phyloP scores from a whole-genome alignment of 2,888 invertebrate genomes.

The Diaprepes abbreviatus region DNA sequence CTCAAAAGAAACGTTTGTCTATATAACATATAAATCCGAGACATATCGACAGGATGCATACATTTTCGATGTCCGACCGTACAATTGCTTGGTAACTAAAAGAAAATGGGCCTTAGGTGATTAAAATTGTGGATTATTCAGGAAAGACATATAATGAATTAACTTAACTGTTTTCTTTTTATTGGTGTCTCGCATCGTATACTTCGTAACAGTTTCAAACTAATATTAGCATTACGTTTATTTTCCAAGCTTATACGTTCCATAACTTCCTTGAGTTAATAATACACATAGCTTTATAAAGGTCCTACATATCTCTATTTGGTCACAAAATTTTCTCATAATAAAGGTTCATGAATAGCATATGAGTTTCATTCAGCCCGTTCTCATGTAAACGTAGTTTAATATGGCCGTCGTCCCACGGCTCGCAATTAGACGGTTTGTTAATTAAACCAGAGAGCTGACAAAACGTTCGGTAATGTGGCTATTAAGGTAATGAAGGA shows the following conservation, averaged over 20 bases:
- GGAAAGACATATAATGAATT: too few relatives aligned
- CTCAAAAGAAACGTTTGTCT: too few relatives aligned
- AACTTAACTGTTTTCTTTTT: neutral
- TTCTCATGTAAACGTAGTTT: constrained; percentile 40
- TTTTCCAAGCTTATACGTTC: too few relatives aligned
- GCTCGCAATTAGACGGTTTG: constrained; percentile 47
- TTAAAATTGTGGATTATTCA: too few relatives aligned
- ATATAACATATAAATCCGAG: too few relatives aligned
- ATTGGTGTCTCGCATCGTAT: neutral
- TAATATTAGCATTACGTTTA: too few relatives aligned
- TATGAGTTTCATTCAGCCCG: constrained; percentile 5
- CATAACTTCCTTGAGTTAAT: too few relatives aligned
- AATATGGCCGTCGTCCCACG: constrained; percentile 35
- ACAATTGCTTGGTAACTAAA: too few relatives aligned
- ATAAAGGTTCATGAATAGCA: constrained; percentile 16
- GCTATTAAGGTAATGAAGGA: constrained; percentile 37
- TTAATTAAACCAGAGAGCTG: constrained; percentile 48
- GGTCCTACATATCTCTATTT: neutral
- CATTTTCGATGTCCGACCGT: too few relatives aligned
- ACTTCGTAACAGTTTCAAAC: neutral
- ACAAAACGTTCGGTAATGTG: constrained; percentile 45
- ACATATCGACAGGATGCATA: too few relatives aligned
- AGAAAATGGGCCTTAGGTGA: too few relatives aligned
- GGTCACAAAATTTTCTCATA: constrained; percentile 8
- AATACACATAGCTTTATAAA: neutral